These are phyloP conservation scores for Pygmarrhopalites habei DNA, from an alignment of 1,140 invertebrate genomes.

Conservation along the genomic window DNA sequence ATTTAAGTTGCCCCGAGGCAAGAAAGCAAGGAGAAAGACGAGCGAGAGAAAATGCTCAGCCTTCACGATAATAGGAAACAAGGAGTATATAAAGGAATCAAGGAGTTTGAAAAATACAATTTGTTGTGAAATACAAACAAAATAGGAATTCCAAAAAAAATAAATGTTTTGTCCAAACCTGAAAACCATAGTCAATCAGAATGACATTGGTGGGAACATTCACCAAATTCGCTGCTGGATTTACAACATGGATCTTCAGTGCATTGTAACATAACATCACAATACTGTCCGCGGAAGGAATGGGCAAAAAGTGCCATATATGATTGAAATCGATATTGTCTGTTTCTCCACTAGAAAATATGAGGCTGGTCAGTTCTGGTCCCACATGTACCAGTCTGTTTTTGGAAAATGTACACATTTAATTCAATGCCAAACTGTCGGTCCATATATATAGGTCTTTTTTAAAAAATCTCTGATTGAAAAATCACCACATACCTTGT, in stretches of 20 bases:
- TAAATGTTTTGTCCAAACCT: constrained; percentile 43
- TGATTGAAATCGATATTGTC: constrained; percentile 46
- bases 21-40: too few species aligned
- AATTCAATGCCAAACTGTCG: background rate
- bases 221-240: constrained; percentile 42
- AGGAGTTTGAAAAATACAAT: too few species aligned
- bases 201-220: constrained; percentile 54
- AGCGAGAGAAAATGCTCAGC: too few species aligned
- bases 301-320: constrained; percentile 50
- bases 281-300: constrained; percentile 49
- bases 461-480: background rate
- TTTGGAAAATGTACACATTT: background rate
- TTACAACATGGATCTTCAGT: constrained; percentile 42
- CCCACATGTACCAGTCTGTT: constrained; percentile 58
- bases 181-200: constrained; percentile 58
- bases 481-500: constrained; percentile 45
- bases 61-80: too few species aligned
- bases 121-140: background rate
- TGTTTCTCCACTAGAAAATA: constrained; percentile 43
- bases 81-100: too few species aligned
- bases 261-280: constrained; percentile 55
- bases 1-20: constrained; percentile 49
- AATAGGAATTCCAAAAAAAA: background rate
- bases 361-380: constrained; percentile 53
- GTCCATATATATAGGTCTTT: background rate